Evolutionary conservation across 2,113 vertebrate species (phyloP), one percentile per base, ranked within the genome.

Genomic region (Hassar affinis): DNA sequence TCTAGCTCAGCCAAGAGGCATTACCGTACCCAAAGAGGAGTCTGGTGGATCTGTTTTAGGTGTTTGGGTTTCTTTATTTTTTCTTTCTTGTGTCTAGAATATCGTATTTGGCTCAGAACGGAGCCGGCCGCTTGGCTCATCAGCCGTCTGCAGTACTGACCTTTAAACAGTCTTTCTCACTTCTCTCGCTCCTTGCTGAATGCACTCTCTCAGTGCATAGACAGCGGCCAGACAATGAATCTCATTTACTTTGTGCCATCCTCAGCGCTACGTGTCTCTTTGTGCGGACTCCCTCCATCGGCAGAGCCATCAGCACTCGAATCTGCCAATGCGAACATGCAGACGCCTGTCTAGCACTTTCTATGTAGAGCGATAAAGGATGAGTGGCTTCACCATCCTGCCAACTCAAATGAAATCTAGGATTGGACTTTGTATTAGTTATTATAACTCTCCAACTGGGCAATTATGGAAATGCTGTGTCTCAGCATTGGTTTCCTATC

Each of bases 81-180:
- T 84, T 79, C 62, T 84, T 85, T 82, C 62, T 86, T 87, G 76
- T 82, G 79, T 85, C 83, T 42, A 64, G 80, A 87, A 90, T 90
- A 86, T 80, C 85, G 87, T 76, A 82, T 89, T 85, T 88, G 86
- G 80, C 82, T 83, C 88, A 71, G 22, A 91, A 89, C 87, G 90
- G 90, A 91, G 87, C 85, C 84, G 86, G 87, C 85, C 84, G 81
- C 87, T 92, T 88, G 91, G 92, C 90, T 90, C 88, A 86, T 82
- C 89, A 91, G 87, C 88, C 57, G 82, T 92, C 91, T 91, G 88
- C 89, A 86, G 88, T 62, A 82, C 90, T 93, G 92, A 93, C 92
- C 93, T 94, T 93, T 93, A 88, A 85, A 83, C 83, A 78, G 62
- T 86, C 88, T 88, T 88, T 90, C 90, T 91, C 87, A 87, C 86